Conservation (phyloP, 2,888 invertebrate species). For the Lissonota sp. region DNA sequence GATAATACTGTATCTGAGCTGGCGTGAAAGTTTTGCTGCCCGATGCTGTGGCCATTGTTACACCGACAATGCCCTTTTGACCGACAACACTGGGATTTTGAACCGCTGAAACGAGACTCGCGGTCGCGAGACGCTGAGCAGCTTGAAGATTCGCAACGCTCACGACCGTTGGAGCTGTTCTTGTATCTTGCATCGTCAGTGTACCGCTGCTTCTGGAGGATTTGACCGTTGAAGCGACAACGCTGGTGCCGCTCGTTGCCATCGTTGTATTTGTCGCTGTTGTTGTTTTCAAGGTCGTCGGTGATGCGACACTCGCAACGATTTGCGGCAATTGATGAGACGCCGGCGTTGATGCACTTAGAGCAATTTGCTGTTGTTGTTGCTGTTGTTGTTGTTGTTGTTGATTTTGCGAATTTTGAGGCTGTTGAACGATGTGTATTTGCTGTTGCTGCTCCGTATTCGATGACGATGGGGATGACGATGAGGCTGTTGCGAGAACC, state of each 20-base stretch:
- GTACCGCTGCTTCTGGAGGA: slow-evolving; percentile 73
- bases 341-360: slow-evolving; percentile 70
- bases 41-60: slow-evolving; percentile 84
- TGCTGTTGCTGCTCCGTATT: slow-evolving; percentile 76
- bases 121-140: slow-evolving; percentile 80
- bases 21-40: slow-evolving; percentile 85
- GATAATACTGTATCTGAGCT: slow-evolving; percentile 87
- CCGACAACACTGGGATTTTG: slow-evolving; percentile 74
- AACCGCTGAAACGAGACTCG: slow-evolving; percentile 76
- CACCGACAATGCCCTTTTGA: slow-evolving; percentile 83
- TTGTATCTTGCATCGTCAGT: slow-evolving; percentile 76
- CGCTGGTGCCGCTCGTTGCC: slow-evolving; percentile 68
- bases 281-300: slow-evolving; percentile 72
- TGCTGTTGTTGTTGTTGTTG: slow-evolving; percentile 71
- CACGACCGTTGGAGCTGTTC: slow-evolving; percentile 79
- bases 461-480: slow-evolving; percentile 71
- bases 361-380: slow-evolving; percentile 70
- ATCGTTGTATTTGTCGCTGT: slow-evolving; percentile 72
- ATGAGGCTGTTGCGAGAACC: slow-evolving; percentile 41
- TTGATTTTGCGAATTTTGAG: slow-evolving; percentile 46
- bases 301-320: slow-evolving; percentile 71
- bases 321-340: slow-evolving; percentile 76
- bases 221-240: slow-evolving; percentile 74
- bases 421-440: slow-evolving; percentile 74
- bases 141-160: slow-evolving; percentile 81